Conservation (phyloP, 2,888 invertebrate species). For the Pachymerium ferrugineum region DNA sequence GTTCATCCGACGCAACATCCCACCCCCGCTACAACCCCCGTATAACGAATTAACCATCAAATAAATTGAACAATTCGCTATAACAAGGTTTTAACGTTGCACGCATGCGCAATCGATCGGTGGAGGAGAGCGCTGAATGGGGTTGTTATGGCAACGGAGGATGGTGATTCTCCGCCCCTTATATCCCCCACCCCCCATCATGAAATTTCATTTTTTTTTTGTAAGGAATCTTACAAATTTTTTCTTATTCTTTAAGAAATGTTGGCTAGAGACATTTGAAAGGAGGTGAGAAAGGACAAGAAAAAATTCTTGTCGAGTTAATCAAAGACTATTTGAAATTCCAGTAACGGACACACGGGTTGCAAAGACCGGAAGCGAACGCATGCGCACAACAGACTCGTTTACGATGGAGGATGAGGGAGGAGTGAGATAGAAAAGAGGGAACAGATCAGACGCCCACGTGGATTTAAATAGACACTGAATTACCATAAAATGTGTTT, state of each 20-base stretch:
- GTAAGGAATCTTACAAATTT: no score
- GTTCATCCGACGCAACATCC: background rate
- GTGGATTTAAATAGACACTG: conserved; percentile 6
- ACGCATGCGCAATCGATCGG: conserved; percentile 24
- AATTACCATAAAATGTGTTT: conserved; percentile 29
- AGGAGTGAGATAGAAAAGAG: background rate
- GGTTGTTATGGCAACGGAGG: conserved; percentile 23
- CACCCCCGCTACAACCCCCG: background rate
- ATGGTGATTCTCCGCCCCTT: background rate
- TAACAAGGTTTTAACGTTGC: background rate
- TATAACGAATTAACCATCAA: no score
- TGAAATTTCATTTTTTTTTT: background rate
- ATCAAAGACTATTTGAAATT: conserved; percentile 14
- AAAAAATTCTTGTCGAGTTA: background rate
- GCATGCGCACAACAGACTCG: background rate
- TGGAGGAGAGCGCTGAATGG: background rate
- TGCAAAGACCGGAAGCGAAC: background rate
- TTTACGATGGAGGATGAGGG: background rate
- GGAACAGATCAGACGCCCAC: conserved; percentile 15
- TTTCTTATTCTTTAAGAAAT: no score
- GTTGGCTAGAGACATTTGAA: no score
- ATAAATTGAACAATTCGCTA: no score
- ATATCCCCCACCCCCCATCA: background rate
- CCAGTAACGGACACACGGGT: background rate
- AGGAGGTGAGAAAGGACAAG: background rate